phyloP scores from a whole-genome alignment of 2,113 vertebrate genomes.

The Hylia prasina region DNA sequence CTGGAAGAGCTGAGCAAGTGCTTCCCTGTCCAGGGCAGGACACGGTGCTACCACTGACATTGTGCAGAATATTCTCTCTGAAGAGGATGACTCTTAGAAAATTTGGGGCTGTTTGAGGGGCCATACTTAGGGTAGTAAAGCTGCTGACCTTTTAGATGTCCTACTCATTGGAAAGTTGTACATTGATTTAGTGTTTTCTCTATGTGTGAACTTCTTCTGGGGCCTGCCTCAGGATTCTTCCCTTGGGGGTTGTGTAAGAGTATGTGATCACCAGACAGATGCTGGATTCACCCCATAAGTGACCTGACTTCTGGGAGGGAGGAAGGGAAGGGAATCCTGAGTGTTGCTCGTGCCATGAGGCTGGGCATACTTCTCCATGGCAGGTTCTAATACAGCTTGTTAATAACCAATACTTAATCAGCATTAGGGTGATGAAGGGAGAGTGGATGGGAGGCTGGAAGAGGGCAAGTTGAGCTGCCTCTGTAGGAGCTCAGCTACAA shows the following conservation, averaged over 20 bases:
- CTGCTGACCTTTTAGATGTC: neutral
- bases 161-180: accelerated
- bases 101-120: neutral
- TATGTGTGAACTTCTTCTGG: neutral
- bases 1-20: neutral
- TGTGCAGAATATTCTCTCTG: neutral
- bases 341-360: too few relatives aligned
- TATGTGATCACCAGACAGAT: neutral
- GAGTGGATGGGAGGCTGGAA: too few relatives aligned
- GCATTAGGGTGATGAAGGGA: neutral
- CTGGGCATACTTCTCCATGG: neutral
- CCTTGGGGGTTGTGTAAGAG: neutral
- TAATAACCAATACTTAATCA: neutral
- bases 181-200: neutral
- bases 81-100: neutral
- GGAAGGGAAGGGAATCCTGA: accelerated
- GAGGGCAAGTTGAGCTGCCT: neutral
- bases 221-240: neutral
- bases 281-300: neutral
- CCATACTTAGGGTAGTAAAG: neutral
- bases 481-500: neutral
- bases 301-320: neutral
- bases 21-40: neutral
- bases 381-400: neutral
- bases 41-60: accelerated